These are phyloP conservation scores for Oreochromis niloticus DNA, from an alignment of 2,113 vertebrate genomes.

Conservation along the genomic window DNA sequence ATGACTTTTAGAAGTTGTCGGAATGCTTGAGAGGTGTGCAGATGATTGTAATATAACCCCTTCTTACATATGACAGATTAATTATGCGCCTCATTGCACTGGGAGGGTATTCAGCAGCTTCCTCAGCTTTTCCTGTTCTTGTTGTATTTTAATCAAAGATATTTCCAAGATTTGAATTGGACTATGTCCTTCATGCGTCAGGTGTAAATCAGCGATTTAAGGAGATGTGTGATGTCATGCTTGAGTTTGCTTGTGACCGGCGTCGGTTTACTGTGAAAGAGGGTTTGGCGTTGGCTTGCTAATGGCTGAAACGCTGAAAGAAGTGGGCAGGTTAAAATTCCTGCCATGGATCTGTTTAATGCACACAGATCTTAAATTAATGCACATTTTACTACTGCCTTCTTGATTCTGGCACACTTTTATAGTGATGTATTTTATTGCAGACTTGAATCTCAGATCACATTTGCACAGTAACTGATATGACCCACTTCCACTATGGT, in stretches of 20 bases:
- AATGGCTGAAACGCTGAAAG: conserved; percentile 43
- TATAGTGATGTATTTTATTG: neutral
- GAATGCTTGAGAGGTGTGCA: neutral
- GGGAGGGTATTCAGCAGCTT: neutral
- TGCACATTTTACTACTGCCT: conserved; percentile 12
- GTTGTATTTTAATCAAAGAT: neutral
- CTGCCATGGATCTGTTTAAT: conserved; percentile 62
- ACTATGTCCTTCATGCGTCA: neutral
- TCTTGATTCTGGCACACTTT: conserved; percentile 4
- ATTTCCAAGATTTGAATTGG: neutral
- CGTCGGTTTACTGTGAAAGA: conserved; percentile 64
- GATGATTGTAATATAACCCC: neutral
- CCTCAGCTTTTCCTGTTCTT: neutral
- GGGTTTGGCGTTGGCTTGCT: conserved; percentile 62
- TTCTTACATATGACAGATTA: neutral
- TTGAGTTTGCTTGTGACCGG: conserved; percentile 68
- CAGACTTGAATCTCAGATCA: neutral
- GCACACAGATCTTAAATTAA: conserved; percentile 17
- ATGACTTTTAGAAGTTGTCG: neutral
- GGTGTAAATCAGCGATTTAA: neutral
- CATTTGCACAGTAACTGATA: neutral
- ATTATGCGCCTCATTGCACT: neutral
- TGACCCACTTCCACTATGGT: neutral
- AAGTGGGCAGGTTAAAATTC: conserved; percentile 71
- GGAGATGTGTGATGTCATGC: conserved; percentile 61